Conservation (phyloP, 2,797 vertebrate genomes). For the Notolabrus celidotus region DNA sequence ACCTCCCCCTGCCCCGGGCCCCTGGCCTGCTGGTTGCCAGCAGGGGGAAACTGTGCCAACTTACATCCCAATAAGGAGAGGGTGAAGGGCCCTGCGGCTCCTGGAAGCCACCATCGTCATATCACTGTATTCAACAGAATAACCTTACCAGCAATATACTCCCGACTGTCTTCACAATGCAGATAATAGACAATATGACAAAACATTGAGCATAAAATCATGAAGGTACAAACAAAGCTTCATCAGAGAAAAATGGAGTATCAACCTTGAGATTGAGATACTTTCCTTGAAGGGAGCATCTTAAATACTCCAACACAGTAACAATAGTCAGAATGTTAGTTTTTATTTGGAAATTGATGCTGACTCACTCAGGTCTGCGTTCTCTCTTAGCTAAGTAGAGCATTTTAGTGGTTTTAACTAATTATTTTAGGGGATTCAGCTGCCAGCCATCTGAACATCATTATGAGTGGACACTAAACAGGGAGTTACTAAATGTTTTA, state of each 20-base stretch:
- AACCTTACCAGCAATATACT: conserved; percentile 20
- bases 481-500: too few species aligned
- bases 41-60: conserved; percentile 60
- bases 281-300: too few species aligned
- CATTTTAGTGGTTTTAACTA: too few species aligned
- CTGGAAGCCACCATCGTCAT: conserved; percentile 41
- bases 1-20: conserved; percentile 58
- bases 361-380: too few species aligned
- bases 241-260: background rate
- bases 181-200: background rate
- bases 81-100: conserved; percentile 66
- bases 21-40: conserved; percentile 55
- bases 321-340: too few species aligned
- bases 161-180: background rate
- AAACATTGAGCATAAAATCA: background rate
- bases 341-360: too few species aligned
- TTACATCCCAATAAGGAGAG: conserved; percentile 61
- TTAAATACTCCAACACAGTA: too few species aligned
- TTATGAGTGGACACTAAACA: too few species aligned
- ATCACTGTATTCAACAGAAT: conserved; percentile 4
- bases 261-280: too few species aligned
- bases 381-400: too few species aligned
- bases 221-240: conserved; percentile 1
- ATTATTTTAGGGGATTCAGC: too few species aligned
- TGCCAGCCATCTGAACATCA: too few species aligned